Evolutionary conservation across 2,113 vertebrate genomes (phyloP).

Genomic region (Platichthys flesus): DNA sequence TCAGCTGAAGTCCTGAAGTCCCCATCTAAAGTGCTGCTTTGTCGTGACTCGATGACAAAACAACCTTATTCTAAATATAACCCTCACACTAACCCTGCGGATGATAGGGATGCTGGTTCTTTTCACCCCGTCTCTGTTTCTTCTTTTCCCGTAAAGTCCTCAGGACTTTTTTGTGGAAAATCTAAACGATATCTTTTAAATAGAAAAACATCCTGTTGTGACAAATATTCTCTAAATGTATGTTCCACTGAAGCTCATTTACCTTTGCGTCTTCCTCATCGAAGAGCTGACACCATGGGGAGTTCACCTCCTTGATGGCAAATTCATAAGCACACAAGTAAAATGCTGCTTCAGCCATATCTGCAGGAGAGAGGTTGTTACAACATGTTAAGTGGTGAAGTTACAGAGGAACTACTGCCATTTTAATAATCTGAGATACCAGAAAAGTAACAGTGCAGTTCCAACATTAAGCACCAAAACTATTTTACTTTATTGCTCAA

Average conservation of each 20-base stretch:
- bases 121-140: neutral
- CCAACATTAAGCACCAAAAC: neutral
- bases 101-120: neutral
- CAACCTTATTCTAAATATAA: neutral
- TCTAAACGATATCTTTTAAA: neutral
- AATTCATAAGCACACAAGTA: slow-evolving; percentile 90
- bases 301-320: slow-evolving; percentile 85
- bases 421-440: neutral
- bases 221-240: too few species aligned
- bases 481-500: neutral
- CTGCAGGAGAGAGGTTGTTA: slow-evolving; percentile 66
- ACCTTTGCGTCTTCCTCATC: slow-evolving; percentile 90
- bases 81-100: neutral
- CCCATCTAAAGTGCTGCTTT: neutral
- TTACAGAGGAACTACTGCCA: neutral
- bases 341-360: slow-evolving; percentile 89
- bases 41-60: neutral
- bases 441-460: neutral
- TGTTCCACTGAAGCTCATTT: slow-evolving; percentile 18
- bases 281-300: slow-evolving; percentile 91
- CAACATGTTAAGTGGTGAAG: neutral
- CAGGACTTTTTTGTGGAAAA: neutral
- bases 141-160: neutral
- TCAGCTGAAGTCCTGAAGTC: neutral
- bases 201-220: neutral